phyloP scores from a whole-genome alignment of 2,888 invertebrate species.

The Formica aserva region DNA sequence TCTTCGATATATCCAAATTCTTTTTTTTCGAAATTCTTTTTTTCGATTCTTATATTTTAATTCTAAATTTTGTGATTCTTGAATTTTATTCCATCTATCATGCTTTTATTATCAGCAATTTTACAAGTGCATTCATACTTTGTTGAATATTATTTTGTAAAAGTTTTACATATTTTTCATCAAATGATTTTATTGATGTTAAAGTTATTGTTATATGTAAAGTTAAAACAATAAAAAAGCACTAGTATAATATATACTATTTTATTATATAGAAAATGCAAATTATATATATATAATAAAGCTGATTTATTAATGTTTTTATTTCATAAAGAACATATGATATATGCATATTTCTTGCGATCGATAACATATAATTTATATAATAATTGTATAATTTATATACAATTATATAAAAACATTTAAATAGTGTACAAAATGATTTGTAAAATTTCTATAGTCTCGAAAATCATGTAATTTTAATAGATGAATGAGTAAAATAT shows the following conservation, averaged over 20 bases:
- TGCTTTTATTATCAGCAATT: not conserved
- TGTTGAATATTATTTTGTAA: not conserved
- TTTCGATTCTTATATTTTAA: not conserved
- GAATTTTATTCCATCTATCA: not conserved
- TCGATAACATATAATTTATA: not conserved
- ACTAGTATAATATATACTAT: slow-evolving; percentile 11
- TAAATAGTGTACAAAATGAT: not conserved
- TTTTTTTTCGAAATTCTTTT: not conserved
- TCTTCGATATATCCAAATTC: not conserved
- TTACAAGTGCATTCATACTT: slow-evolving; percentile 1
- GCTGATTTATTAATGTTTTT: slow-evolving; percentile 3
- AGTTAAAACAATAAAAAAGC: slow-evolving; percentile 22
- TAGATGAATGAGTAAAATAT: not conserved
- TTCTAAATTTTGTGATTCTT: not conserved
- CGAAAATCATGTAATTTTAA: slow-evolving; percentile 1
- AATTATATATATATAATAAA: not conserved
- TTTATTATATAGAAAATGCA: slow-evolving; percentile 3
- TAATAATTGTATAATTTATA: not conserved
- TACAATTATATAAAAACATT: not conserved
- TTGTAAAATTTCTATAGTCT: not conserved
- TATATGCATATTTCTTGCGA: not conserved
- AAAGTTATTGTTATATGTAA: slow-evolving; percentile 16
- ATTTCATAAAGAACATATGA: not conserved
- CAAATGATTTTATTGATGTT: slow-evolving; percentile 9
- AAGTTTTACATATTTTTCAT: not conserved